Evolutionary conservation across 1,140 invertebrate genomes (phyloP).

Genomic region (Anastatus disparis): DNA sequence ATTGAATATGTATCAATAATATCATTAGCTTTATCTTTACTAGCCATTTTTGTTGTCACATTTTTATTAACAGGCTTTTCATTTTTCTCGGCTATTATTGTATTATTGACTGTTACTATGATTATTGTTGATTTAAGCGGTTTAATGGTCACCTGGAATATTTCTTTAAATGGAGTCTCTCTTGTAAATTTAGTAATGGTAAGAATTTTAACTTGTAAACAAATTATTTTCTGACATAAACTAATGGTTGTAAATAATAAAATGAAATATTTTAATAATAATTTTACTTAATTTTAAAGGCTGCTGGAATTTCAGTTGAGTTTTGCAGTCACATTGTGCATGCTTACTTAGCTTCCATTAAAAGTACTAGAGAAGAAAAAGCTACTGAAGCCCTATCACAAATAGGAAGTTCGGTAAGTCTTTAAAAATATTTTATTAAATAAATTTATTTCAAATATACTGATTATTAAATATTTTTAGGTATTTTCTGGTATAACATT

Average conservation of each 20-base stretch:
- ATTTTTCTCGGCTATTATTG: slow-evolving; percentile 86
- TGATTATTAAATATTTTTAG: neutral
- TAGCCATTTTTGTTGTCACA: slow-evolving; percentile 93
- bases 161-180: slow-evolving; percentile 95
- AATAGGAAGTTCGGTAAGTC: slow-evolving; percentile 88
- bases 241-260: neutral
- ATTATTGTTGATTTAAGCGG: slow-evolving; percentile 92
- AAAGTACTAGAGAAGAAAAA: slow-evolving; percentile 76
- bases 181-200: slow-evolving; percentile 98
- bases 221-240: too few relatives aligned
- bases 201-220: slow-evolving; percentile 49
- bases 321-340: slow-evolving; percentile 98
- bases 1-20: slow-evolving; percentile 91
- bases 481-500: slow-evolving; percentile 96
- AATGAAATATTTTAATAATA: neutral
- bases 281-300: slow-evolving; percentile 66
- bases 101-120: slow-evolving; percentile 92
- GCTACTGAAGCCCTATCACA: slow-evolving; percentile 85
- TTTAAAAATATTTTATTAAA: neutral
- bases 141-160: slow-evolving; percentile 97
- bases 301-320: slow-evolving; percentile 98
- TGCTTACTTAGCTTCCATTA: slow-evolving; percentile 85
- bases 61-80: slow-evolving; percentile 95
- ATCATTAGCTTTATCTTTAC: slow-evolving; percentile 87
- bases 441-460: neutral